These are phyloP conservation scores for Triplophysa rosa DNA, from an alignment of 2,113 vertebrate genomes.

Conservation along the genomic window DNA sequence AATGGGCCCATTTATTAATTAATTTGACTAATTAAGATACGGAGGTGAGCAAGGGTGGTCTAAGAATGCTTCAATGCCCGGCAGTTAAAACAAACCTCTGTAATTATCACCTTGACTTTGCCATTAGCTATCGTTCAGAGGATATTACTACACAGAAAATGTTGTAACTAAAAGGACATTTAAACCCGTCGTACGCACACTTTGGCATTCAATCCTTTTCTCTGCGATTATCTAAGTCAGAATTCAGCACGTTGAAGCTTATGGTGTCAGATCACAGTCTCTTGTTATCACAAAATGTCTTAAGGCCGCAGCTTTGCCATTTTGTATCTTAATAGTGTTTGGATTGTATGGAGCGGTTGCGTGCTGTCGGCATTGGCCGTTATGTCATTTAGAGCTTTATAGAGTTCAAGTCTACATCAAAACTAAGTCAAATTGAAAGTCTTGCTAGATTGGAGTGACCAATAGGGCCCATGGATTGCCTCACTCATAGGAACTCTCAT, in stretches of 20 bases:
- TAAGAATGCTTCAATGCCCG: conserved; percentile 20
- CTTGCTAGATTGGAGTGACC: too few relatives aligned
- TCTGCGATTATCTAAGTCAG: not conserved
- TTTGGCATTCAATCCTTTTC: conserved; percentile 3
- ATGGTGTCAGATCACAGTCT: conserved; percentile 13
- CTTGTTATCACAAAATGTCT: conserved; percentile 26
- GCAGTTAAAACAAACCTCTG: conserved; percentile 15
- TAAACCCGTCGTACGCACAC: not conserved
- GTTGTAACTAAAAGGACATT: conserved; percentile 18
- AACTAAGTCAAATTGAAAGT: too few relatives aligned
- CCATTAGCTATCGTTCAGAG: conserved; percentile 26
- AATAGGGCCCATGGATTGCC: too few relatives aligned
- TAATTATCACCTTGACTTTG: conserved; percentile 33
- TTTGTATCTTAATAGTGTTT: conserved; percentile 26
- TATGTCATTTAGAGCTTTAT: conserved; percentile 9
- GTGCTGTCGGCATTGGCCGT: not conserved
- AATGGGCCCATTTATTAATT: conserved; percentile 30
- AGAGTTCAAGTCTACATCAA: not conserved
- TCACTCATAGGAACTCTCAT: too few relatives aligned
- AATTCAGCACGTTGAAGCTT: not conserved
- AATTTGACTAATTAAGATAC: conserved; percentile 40
- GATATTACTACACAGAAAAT: conserved; percentile 9
- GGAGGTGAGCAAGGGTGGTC: conserved; percentile 17
- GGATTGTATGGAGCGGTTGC: not conserved
- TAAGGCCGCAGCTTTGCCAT: conserved; percentile 20